phyloP scores from a whole-genome alignment of 2,888 invertebrate genomes.

The Parnassius glacialis region DNA sequence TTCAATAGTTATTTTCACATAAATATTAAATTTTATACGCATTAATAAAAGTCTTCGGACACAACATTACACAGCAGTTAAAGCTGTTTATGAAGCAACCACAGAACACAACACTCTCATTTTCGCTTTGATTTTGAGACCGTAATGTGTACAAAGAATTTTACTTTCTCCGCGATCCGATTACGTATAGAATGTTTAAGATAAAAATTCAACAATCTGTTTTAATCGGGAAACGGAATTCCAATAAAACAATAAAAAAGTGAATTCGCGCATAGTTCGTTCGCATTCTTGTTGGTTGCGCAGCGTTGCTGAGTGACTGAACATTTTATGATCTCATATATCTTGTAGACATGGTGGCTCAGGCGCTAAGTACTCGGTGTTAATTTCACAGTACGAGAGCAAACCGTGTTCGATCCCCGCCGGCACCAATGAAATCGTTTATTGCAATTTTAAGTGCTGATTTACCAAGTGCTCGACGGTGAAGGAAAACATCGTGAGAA shows the following conservation, averaged over 20 bases:
- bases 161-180: constrained; percentile 71
- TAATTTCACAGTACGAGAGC: too few species aligned
- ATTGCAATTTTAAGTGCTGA: too few species aligned
- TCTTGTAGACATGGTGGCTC: too few species aligned
- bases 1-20: constrained; percentile 47
- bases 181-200: constrained; percentile 52
- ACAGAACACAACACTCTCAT: constrained; percentile 62
- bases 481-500: too few species aligned
- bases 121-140: constrained; percentile 64
- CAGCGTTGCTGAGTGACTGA: too few species aligned
- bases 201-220: constrained; percentile 54
- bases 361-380: too few species aligned
- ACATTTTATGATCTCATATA: too few species aligned
- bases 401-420: too few species aligned
- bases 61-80: constrained; percentile 49
- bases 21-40: constrained; percentile 45
- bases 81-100: constrained; percentile 58
- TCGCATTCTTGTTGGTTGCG: too few species aligned
- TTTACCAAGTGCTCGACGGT: too few species aligned
- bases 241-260: constrained; percentile 32
- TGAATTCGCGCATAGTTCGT: not conserved
- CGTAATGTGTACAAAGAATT: constrained; percentile 56
- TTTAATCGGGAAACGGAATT: constrained; percentile 45
- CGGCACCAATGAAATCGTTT: too few species aligned
- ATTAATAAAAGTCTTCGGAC: constrained; percentile 37